These are phyloP conservation scores for Daphoenositta chrysoptera DNA, from an alignment of 2,113 vertebrate genomes.

Conservation along the genomic window DNA sequence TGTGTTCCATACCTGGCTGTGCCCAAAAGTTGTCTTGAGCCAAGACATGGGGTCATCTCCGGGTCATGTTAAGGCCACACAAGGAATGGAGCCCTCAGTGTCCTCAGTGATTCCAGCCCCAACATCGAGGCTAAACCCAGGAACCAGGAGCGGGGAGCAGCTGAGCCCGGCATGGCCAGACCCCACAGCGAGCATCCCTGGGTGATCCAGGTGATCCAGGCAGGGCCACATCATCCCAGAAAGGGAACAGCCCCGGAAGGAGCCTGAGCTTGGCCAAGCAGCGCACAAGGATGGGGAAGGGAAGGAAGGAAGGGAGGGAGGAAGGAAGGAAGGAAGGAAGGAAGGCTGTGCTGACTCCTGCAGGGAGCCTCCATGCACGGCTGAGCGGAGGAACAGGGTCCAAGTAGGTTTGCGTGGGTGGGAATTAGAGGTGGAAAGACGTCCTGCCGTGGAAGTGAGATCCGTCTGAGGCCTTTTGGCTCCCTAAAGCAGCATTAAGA, in stretches of 20 bases:
- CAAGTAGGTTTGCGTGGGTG: neutral
- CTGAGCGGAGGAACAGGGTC: neutral
- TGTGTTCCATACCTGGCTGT: neutral
- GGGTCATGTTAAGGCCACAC: neutral
- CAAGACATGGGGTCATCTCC: neutral
- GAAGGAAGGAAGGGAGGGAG: neutral
- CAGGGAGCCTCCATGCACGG: neutral
- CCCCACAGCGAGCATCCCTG: neutral
- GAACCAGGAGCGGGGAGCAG: neutral
- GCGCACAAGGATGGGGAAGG: neutral
- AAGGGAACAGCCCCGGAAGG: neutral
- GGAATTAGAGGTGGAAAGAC: neutral
- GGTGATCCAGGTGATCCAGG: neutral
- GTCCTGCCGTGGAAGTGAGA: neutral
- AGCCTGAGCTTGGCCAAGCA: neutral
- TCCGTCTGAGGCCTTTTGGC: neutral
- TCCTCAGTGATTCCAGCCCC: neutral
- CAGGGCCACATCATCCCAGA: neutral
- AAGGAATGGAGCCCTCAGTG: accelerated
- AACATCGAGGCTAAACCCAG: neutral
- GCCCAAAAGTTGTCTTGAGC: neutral
- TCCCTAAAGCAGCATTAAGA: accelerated
- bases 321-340: neutral
- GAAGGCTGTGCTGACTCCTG: accelerated
- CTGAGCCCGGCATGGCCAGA: neutral